Evolutionary conservation across 2,888 invertebrate species (phyloP), one percentile per base, ranked within the genome.

Genomic region (Schizotus pectinicornis): DNA sequence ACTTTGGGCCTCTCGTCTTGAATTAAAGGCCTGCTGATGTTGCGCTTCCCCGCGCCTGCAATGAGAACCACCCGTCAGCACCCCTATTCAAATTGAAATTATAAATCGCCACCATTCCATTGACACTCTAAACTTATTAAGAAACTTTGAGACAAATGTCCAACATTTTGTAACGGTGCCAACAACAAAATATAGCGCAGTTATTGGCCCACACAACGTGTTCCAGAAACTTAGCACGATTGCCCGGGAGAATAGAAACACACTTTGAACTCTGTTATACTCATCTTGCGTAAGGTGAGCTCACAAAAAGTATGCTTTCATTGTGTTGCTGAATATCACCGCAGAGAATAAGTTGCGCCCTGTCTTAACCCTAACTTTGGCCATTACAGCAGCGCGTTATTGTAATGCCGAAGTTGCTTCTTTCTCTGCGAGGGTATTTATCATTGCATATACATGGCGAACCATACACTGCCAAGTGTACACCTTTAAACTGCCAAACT

Each of bases 1-100:
- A 77, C 72, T 73, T 77, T 79, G 58, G 77, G 75, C 63, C 72
- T 73, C 57, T 79, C 78, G 63, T 79, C 79, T 65, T 74, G 75
- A 63, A 69, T 72, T 65, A 75, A 66, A 63, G 73, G 72, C 68
- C 74, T 72, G 75, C 77, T 77, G 68, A 70, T 69, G 74, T 80
- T 79, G 65, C 77, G 77, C 65, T 78, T 79, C 57, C 71, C 74
- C 66, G 72, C 71, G 77, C 74, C 79, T 79, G 77, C 64, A 79
- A 78, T 70, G 67, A 78, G 73, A 73, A 76, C 74, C 73, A 74
- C 73, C 74, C 69, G 71, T 72, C 69, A 74, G 63, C 67, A 70
- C 67, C 60, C 56, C 58, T 64, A 59, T 50, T 46, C 38, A 56
- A 33, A 51, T 22, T 51, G 42, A 53, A 60, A 62, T 59, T 60